phyloP scores from a whole-genome alignment of 2,888 invertebrate genomes.

The Oxytorus armatus region DNA sequence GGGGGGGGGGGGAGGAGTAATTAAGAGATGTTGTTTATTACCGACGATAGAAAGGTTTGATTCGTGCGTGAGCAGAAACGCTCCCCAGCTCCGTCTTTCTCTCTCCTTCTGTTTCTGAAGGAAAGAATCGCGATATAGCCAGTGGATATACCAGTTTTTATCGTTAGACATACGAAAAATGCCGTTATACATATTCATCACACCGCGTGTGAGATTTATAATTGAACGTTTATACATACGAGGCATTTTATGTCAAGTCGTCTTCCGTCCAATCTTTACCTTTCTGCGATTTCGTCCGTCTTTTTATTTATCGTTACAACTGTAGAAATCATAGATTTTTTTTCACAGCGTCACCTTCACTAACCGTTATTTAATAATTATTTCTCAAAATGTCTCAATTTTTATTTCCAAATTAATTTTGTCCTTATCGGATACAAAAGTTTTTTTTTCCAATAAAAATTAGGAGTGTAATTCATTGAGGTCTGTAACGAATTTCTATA shows the following conservation, averaged over 20 bases:
- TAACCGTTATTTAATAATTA: too few relatives aligned
- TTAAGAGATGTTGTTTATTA: slow-evolving; percentile 32
- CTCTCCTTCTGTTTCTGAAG: background rate
- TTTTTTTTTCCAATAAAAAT: too few relatives aligned
- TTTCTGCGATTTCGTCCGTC: background rate
- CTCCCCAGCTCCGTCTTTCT: background rate
- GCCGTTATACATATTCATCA: slow-evolving; percentile 11
- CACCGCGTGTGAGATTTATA: slow-evolving; percentile 1
- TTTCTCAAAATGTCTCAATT: too few relatives aligned
- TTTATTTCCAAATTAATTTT: background rate
- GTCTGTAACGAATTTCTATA: too few relatives aligned
- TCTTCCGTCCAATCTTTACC: background rate
- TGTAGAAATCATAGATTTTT: too few relatives aligned
- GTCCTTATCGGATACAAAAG: too few relatives aligned
- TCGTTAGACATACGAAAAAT: slow-evolving; percentile 9
- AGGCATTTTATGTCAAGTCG: background rate
- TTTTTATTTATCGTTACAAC: too few relatives aligned
- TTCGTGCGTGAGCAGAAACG: slow-evolving; percentile 7
- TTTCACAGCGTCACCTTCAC: too few relatives aligned
- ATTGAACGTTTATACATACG: slow-evolving; percentile 19
- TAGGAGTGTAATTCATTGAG: too few relatives aligned
- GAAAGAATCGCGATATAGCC: slow-evolving; percentile 25
- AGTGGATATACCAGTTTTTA: slow-evolving; percentile 51
- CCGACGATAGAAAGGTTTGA: slow-evolving; percentile 26
- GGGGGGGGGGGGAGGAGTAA: slow-evolving; percentile 9